Base-by-base conservation (phyloP, 2,888 invertebrate species). In the Tryphoninae sp. region DNA sequence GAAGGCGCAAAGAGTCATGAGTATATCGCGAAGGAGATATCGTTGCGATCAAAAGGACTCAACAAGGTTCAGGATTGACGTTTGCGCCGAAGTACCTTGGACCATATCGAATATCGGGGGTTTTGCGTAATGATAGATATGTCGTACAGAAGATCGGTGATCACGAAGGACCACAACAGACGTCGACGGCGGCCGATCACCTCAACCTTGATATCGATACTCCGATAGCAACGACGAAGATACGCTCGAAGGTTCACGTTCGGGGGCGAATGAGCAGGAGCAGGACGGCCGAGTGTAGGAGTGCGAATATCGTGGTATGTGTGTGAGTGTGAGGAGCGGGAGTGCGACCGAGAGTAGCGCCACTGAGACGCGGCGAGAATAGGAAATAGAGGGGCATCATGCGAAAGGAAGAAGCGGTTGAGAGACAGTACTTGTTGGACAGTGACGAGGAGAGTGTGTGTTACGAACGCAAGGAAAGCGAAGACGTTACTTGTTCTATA, bases 31-130 rank as follows among this genome's bases (percentile, higher is more conserved):
- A 81, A 23, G 72, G 80, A 4, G 83, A 84, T 16, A 22, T 86
- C 22, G 85, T 85, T 0, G 84, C 84, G 2, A 84, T 86, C 16
- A 79, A 77, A n/a, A 45, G 82, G 6, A 85, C 84, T 1, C 84
- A 86, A 53, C 8, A 58, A 6, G 84, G 80, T 1, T 81, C 84
- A 2, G 84, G 84, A 6, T 49, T 80, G 6, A 85, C 85, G 58
- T 45, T 84, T 9, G 19, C 61, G n/a, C 2, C 64, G 7, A 86
- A 84, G 33, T 86, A 71, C 49, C 23, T 84, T 2, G 85, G 85
- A 40, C 82, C 84, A 6, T 86, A 84, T 13, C n/a, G 16, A 22
- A 65, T 84, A 11, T 65, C 22, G 9, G 58, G 62, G 8, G 77
- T 75, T 1, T 40, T 82, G 26, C 71, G 81, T 2, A 82, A 83